Evolutionary conservation across 2,888 invertebrate genomes (phyloP).

Genomic region (Encarsia formosa): DNA sequence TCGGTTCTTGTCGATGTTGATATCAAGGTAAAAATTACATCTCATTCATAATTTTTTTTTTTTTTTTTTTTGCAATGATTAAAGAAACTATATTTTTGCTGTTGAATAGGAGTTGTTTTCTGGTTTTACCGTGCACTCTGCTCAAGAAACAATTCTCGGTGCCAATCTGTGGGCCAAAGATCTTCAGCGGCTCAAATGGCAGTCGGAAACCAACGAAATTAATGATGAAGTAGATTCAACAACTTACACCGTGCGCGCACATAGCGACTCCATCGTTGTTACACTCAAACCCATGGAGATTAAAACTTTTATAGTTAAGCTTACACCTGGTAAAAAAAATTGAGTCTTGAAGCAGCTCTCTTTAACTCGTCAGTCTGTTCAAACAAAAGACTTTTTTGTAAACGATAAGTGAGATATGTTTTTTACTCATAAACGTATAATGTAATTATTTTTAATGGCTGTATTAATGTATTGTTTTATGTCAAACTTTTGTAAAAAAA

Average conservation of each 20-base stretch:
- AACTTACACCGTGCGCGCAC: neutral
- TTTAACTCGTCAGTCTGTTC: too few species aligned
- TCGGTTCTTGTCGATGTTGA: conserved; percentile 52
- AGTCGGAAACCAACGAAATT: conserved; percentile 41
- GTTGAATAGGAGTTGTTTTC: conserved; percentile 55
- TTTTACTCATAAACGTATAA: too few species aligned
- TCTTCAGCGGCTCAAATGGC: conserved; percentile 56
- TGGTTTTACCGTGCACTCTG: conserved; percentile 54
- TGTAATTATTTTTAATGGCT: too few species aligned
- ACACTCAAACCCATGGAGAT: conserved; percentile 65
- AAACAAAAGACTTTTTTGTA: too few species aligned
- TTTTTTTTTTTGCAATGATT: neutral
- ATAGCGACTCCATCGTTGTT: neutral
- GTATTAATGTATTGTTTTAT: too few species aligned
- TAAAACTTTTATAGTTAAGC: conserved; percentile 62
- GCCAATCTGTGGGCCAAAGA: conserved; percentile 64
- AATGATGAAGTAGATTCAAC: conserved; percentile 6
- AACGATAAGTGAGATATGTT: too few species aligned
- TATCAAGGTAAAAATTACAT: conserved; percentile 2
- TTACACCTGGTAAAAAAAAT: neutral
- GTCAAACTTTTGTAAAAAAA: too few species aligned
- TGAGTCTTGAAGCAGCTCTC: too few species aligned
- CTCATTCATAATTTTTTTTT: neutral
- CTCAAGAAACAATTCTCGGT: conserved; percentile 66
- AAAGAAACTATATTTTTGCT: neutral